These are phyloP conservation scores for Equus przewalskii DNA, from an alignment of 2,113 vertebrate species.

Conservation along the genomic window DNA sequence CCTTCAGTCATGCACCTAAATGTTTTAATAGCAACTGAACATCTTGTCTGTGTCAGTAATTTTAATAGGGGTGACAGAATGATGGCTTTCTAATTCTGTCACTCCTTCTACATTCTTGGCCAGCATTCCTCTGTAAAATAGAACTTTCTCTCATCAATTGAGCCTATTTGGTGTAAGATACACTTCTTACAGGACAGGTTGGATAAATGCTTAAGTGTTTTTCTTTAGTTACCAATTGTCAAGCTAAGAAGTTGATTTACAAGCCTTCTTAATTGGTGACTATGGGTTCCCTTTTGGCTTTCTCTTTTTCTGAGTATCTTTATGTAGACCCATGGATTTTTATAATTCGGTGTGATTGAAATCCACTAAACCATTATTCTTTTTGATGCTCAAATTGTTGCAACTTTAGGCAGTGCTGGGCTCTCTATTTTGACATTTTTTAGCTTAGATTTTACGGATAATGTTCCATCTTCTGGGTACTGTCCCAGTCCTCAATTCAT, in stretches of 20 bases:
- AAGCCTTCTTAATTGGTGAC: neutral
- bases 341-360: neutral
- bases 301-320: neutral
- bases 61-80: neutral
- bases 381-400: neutral
- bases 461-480: neutral
- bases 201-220: conserved; percentile 9
- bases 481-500: neutral
- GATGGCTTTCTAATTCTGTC: neutral
- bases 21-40: neutral
- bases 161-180: neutral
- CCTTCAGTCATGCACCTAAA: neutral
- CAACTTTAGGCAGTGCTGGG: neutral
- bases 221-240: neutral
- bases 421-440: neutral
- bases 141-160: neutral
- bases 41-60: neutral
- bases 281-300: neutral
- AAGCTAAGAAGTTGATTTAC: conserved; percentile 1
- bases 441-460: neutral
- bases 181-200: neutral
- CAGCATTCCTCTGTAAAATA: neutral
- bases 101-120: neutral
- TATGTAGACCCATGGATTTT: neutral
- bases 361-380: neutral